Evolutionary conservation across 2,113 vertebrate genomes (phyloP).

Genomic region (Nestor notabilis): DNA sequence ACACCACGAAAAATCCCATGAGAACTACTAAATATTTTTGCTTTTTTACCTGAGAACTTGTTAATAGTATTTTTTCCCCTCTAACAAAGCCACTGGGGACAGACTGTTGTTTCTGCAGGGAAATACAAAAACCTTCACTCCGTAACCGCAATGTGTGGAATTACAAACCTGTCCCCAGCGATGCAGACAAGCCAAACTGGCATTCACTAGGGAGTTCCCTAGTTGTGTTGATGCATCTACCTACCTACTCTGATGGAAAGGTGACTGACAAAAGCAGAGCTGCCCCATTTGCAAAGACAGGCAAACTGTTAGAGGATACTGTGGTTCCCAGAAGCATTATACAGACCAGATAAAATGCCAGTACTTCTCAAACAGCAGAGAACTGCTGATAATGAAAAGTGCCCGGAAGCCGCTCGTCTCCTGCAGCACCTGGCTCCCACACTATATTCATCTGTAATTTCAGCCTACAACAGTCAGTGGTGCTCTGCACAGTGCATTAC

Average conservation of each 20-base stretch:
- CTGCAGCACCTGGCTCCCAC: not conserved
- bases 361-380: not conserved
- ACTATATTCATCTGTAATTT: not conserved
- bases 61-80: not conserved
- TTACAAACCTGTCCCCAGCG: not conserved
- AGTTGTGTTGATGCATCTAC: accelerated
- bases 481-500: not conserved
- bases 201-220: not conserved
- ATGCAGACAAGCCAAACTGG: accelerated
- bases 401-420: not conserved
- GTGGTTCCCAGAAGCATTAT: not conserved
- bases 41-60: not conserved
- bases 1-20: not conserved
- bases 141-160: not conserved
- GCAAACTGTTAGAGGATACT: not conserved
- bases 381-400: accelerated
- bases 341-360: not conserved
- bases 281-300: not conserved
- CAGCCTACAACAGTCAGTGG: not conserved
- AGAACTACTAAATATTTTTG: not conserved
- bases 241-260: accelerated
- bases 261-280: not conserved
- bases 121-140: not conserved
- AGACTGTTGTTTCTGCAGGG: not conserved
- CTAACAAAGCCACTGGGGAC: not conserved